Conservation (phyloP, 1,140 invertebrate genomes). For the Augochlora pura region DNA sequence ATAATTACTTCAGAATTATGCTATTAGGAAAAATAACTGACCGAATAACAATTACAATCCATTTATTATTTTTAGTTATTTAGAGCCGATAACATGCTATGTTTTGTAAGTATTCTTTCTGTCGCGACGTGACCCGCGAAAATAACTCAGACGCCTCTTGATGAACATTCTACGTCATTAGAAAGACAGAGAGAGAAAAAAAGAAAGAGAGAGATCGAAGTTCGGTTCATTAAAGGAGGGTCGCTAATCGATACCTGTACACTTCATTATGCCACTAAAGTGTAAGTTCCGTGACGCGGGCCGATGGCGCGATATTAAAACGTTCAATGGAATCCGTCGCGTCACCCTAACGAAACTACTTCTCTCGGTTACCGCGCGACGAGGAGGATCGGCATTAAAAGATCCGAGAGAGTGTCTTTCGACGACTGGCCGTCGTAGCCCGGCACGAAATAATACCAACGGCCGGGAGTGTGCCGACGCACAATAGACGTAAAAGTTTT, state of each 20-base stretch:
- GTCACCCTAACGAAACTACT: slow-evolving; percentile 34
- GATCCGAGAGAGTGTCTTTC: slow-evolving; percentile 27
- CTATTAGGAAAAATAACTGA: no score
- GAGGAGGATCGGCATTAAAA: slow-evolving; percentile 2
- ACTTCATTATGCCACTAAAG: slow-evolving; percentile 16
- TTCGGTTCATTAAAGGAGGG: slow-evolving; percentile 1
- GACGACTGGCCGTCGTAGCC: slow-evolving; percentile 3
- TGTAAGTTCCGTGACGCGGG: slow-evolving; percentile 25
- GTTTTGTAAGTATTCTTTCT: no score
- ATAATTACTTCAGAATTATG: no score
- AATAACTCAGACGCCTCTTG: no score
- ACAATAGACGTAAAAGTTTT: slow-evolving; percentile 46
- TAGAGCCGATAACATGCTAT: no score
- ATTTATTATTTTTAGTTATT: no score
- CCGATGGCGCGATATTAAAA: slow-evolving; percentile 36
- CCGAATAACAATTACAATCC: no score
- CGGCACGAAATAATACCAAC: slow-evolving; percentile 42
- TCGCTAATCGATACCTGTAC: slow-evolving; percentile 5
- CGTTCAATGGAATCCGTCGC: slow-evolving; percentile 13
- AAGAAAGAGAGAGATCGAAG: background rate
- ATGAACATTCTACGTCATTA: background rate
- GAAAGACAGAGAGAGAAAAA: no score
- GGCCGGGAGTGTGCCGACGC: slow-evolving; percentile 22
- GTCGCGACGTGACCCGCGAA: no score
- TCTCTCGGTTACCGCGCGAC: slow-evolving; percentile 10